Percentiles rank a stretch among this genome's conserved stretches.
phyloP scores from a whole-genome alignment of 1,140 invertebrate genomes.

The Bombus superbus region DNA sequence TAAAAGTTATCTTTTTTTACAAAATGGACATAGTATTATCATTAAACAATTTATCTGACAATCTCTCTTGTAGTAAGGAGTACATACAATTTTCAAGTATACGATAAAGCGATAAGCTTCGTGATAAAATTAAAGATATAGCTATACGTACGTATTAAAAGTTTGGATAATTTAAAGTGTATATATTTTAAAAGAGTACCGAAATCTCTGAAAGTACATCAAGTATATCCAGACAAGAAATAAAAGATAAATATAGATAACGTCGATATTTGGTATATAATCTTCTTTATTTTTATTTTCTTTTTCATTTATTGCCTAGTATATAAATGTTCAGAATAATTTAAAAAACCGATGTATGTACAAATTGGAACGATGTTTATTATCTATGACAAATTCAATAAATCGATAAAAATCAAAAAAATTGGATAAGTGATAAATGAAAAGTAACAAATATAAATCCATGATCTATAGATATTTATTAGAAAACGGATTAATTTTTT shows the following conservation, averaged over 20 bases:
- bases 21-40: not conserved
- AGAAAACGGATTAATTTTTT: not conserved
- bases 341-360: not conserved
- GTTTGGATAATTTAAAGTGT: not conserved
- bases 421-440: not conserved
- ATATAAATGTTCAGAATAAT: not conserved
- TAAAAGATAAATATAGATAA: not conserved
- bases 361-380: not conserved
- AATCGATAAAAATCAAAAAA: not conserved
- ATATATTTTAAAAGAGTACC: not conserved
- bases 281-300: not conserved
- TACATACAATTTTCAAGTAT: not conserved
- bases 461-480: not conserved
- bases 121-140: not conserved
- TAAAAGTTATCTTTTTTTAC: not conserved
- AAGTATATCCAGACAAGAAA: not conserved
- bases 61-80: constrained; percentile 12
- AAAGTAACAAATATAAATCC: not conserved
- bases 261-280: not conserved
- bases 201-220: not conserved
- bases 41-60: constrained; percentile 56
- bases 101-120: constrained; percentile 45
- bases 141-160: not conserved
- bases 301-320: not conserved
- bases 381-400: not conserved